Conservation (phyloP, 2,797 vertebrate genomes). For the Anguilla pacifica region DNA sequence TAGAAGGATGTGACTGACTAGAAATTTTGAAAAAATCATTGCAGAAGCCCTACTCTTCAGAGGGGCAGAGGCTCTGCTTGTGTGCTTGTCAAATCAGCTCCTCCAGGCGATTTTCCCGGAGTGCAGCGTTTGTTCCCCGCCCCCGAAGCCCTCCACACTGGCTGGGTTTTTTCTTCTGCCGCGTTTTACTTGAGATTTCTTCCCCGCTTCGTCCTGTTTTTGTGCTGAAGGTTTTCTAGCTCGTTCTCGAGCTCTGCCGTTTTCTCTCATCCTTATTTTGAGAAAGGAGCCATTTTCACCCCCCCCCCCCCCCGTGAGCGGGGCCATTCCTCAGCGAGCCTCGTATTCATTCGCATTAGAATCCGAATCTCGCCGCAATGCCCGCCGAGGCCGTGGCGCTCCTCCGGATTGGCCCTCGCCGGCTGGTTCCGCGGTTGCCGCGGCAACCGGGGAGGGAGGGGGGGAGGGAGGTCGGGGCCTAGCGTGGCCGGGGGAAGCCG, state of each 20-base stretch:
- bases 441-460: slow-evolving; percentile 50
- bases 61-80: slow-evolving; percentile 41
- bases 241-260: neutral
- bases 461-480: slow-evolving; percentile 52
- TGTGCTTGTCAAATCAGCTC: slow-evolving; percentile 17
- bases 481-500: slow-evolving; percentile 52
- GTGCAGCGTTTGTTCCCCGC: slow-evolving; percentile 36
- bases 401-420: slow-evolving; percentile 46
- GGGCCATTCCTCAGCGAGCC: slow-evolving; percentile 28
- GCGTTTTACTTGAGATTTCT: neutral
- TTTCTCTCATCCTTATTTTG: neutral
- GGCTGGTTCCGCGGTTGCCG: slow-evolving; percentile 61
- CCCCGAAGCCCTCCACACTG: neutral
- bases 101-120: slow-evolving; percentile 49
- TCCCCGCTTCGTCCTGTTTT: slow-evolving; percentile 27
- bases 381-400: slow-evolving; percentile 43
- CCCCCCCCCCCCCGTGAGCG: neutral
- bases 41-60: slow-evolving; percentile 56
- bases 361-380: slow-evolving; percentile 42
- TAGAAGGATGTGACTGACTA: neutral
- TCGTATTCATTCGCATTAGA: slow-evolving; percentile 38
- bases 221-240: slow-evolving; percentile 25
- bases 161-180: neutral
- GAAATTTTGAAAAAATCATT: neutral
- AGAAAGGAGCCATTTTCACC: neutral